phyloP scores from a whole-genome alignment of 1,140 invertebrate genomes.

The Bradysia coprophila region DNA sequence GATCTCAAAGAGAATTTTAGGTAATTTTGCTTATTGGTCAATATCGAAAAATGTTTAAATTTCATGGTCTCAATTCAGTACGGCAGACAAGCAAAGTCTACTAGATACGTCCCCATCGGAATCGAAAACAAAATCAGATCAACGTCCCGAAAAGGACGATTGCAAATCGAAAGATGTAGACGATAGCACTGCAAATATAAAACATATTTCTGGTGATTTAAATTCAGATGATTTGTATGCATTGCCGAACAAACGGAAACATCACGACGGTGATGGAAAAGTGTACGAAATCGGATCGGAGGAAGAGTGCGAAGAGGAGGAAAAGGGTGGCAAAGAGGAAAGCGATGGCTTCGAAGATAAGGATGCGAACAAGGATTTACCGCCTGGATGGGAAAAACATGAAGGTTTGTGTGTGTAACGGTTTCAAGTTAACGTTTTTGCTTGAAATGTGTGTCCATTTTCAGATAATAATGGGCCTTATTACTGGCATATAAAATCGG shows the following conservation, averaged over 20 bases:
- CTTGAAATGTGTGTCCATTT: too few species aligned
- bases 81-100: conserved; percentile 23
- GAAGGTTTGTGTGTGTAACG: conserved; percentile 71
- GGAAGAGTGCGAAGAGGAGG: conserved; percentile 25
- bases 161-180: conserved; percentile 20
- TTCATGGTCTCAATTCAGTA: conserved; percentile 18
- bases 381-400: conserved; percentile 82
- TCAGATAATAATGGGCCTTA: conserved; percentile 83
- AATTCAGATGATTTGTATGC: conserved; percentile 53
- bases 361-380: conserved; percentile 25
- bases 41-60: too few species aligned
- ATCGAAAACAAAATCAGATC: conserved; percentile 27
- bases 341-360: conserved; percentile 13
- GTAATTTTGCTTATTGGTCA: too few species aligned
- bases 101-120: conserved; percentile 26
- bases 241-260: conserved; percentile 36
- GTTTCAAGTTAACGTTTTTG: conserved; percentile 2
- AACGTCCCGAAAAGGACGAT: conserved; percentile 30
- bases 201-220: conserved; percentile 44
- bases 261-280: conserved; percentile 21
- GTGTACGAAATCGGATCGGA: conserved; percentile 23
- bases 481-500: conserved; percentile 97
- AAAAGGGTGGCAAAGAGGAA: conserved; percentile 18
- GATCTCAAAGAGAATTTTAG: conserved; percentile 26
- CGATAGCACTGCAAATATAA: conserved; percentile 33